Evolutionary conservation across 2,797 vertebrate species (phyloP), one percentile per base, ranked within the genome.

Genomic region (Phrynocephalus vlangalii): DNA sequence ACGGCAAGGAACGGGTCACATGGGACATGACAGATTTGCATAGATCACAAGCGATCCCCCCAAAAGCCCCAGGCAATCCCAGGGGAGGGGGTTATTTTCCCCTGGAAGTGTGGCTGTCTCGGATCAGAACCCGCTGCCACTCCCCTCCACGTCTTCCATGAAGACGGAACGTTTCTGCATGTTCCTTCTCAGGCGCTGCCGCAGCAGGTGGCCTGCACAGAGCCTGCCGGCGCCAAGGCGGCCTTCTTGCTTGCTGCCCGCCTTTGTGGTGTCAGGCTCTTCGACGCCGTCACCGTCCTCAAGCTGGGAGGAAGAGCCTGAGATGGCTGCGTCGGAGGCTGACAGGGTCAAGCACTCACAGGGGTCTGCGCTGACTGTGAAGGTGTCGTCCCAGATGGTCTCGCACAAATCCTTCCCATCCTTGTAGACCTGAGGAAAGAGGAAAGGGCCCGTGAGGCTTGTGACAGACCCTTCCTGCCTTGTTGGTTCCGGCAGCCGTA

Each of bases 371-470:
- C 97, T 97, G 0, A 95, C 94, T 92, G 96, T 92, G 18, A 98
- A 97, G 66, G 96, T 94, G 1, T 97, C 96, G 0, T 97, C 97
- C 96, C 97, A 97, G 60, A 97, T 93, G n/a, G 96, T 97, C 92
- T 97, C 96, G 0, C 98, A 98, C 33, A 98, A 96, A 71, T 98
- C 96, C 38, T 91, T 92, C n/a, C 97, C 97, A 0, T 97, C 96
- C 77, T 95, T 93, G 90, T 98, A 98, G 95, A 97, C 97, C 98
- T 98, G 86, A n/a, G 22, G 30, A 50, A 71, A 30, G 24, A 86
- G 38, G 67, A 44, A 18, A 24, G 13, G 5, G 0, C 6, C 6
- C 24, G 60, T 76, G 66, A 85, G 9, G 24, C 67, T 6, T 68
- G n/a, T 22, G 22, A n/a, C n/a, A 56, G n/a, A 60, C 16, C 16